Evolutionary conservation across 2,888 invertebrate genomes (phyloP).

Genomic region (Eremobia ochroleuca): DNA sequence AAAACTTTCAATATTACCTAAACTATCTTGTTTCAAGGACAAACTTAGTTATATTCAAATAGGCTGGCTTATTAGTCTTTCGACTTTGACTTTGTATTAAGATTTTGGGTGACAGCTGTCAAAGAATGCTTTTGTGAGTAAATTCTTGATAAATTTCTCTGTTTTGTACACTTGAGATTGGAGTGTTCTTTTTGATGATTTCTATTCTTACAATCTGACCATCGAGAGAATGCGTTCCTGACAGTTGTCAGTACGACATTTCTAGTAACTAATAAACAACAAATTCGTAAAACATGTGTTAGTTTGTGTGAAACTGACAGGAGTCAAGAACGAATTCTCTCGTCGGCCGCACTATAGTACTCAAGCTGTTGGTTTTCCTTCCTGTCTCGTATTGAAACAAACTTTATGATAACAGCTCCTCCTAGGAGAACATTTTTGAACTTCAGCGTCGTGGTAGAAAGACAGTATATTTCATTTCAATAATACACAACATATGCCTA

Average conservation of each 20-base stretch:
- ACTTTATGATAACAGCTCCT: background rate
- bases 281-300: too few species aligned
- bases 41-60: conserved; percentile 14
- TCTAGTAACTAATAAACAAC: too few species aligned
- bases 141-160: background rate
- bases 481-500: too few species aligned
- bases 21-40: conserved; percentile 36
- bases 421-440: background rate
- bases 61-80: conserved; percentile 12
- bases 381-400: background rate
- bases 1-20: conserved; percentile 36
- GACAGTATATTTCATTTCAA: too few species aligned
- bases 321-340: too few species aligned
- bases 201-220: too few species aligned
- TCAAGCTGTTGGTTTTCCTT: background rate
- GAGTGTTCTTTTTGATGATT: background rate
- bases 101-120: conserved; percentile 11
- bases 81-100: conserved; percentile 2
- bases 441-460: background rate
- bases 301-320: too few species aligned
- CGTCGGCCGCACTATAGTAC: too few species aligned
- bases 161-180: background rate
- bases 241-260: too few species aligned
- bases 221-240: too few species aligned
- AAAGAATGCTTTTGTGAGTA: background rate